These are phyloP conservation scores for Latrodectus hesperus DNA, from an alignment of 2,888 invertebrate species.

Conservation along the genomic window DNA sequence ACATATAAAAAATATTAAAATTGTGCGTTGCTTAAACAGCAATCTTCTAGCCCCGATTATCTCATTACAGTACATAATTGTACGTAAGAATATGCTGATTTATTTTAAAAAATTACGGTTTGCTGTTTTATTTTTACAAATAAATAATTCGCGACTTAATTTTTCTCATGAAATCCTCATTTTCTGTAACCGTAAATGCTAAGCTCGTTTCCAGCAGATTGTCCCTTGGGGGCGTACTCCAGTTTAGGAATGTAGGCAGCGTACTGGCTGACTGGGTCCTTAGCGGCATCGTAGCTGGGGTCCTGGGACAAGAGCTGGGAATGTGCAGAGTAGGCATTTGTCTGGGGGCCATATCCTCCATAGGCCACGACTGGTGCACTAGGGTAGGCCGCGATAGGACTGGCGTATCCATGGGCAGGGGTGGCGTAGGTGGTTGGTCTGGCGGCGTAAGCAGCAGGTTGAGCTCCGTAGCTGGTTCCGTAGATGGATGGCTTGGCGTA, in stretches of 20 bases:
- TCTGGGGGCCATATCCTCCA: slow-evolving; percentile 42
- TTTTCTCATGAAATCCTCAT: neutral
- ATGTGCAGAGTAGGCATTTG: slow-evolving; percentile 43
- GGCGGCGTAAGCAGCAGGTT: slow-evolving; percentile 17
- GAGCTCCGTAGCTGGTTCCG: slow-evolving; percentile 42
- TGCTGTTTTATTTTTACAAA: no score
- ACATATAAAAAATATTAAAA: no score
- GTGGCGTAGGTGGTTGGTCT: neutral
- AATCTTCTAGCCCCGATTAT: no score
- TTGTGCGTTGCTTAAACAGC: no score
- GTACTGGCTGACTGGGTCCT: slow-evolving; percentile 64
- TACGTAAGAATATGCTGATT: no score
- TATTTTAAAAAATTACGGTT: no score
- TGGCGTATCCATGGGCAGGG: slow-evolving; percentile 22
- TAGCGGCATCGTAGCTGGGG: slow-evolving; percentile 53
- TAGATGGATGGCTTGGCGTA: slow-evolving; percentile 49
- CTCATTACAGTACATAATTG: no score
- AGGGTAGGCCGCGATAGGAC: slow-evolving; percentile 15
- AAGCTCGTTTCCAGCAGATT: slow-evolving; percentile 36
- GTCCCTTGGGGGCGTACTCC: slow-evolving; percentile 44
- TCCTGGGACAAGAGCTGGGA: slow-evolving; percentile 50
- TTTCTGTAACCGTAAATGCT: slow-evolving; percentile 64
- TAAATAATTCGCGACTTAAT: no score
- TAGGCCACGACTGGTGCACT: slow-evolving; percentile 10
- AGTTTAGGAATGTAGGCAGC: slow-evolving; percentile 49